Evolutionary conservation across 2,113 vertebrate species (phyloP), one percentile per base, ranked within the genome.

Genomic region (Misgurnus mizolepis): DNA sequence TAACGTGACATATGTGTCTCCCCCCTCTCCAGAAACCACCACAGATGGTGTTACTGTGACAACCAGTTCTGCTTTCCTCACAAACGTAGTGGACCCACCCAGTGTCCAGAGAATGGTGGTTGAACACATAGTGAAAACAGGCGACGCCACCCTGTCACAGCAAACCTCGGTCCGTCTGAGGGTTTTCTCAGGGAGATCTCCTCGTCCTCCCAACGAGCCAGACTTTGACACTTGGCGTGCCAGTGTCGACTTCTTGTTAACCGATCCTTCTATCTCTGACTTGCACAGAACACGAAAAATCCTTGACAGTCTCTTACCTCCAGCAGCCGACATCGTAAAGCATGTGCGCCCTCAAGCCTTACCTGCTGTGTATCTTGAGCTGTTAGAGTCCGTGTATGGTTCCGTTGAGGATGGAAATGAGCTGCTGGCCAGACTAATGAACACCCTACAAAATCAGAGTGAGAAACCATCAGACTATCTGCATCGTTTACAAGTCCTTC

Each of bases 161-260:
- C 75, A 17, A 61, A 39, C 61, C 6, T n/a, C 66, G 9, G 15
- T 82, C 10, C 22, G 45, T 17, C 58, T 77, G 6, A 41, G 55
- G 18, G 15, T 67, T 22, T 82, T 77, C n/a, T 82, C 80, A 64
- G 74, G 80, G 1, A 82, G 69, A 39, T 55, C 5, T 76, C 80
- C 73, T 50, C 34, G 10, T 7, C 61, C 69, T 18, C 8, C 40
- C 10, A 56, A 41, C 15, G 45, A 80, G 56, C 45, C 61, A 34
- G 78, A 79, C 2, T 72, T 47, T 12, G 41, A 71, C 43, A 71
- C 78, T 8, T 80, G 78, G 72, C 55, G 9, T 58, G 64, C 64
- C 12, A 66, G 72, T 47, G 72, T 81, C 5, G 80, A 71, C 1
- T 39, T 76, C 40, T n/a, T 81, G 40, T 40, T 60, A 10, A 67